A percentile compares a stretch with the other conserved stretches of the same genome.
phyloP scores from a whole-genome alignment of 1,140 invertebrate genomes.

The Atta texana region DNA sequence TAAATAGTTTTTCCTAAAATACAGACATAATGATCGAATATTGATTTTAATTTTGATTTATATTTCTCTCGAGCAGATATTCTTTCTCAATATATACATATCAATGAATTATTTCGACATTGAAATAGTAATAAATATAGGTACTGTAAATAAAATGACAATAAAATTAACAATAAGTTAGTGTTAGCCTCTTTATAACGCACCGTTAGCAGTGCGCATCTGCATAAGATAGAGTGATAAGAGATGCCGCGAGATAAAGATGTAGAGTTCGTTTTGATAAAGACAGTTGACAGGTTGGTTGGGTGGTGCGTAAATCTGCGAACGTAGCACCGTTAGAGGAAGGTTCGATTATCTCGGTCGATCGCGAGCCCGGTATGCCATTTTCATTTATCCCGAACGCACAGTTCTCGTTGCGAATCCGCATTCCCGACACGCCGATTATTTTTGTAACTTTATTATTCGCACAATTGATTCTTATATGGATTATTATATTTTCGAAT shows the following conservation, averaged over 20 bases:
- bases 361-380: constrained; percentile 50
- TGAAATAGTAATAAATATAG: neutral
- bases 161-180: neutral
- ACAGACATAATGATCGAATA: too few relatives aligned
- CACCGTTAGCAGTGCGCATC: constrained; percentile 1
- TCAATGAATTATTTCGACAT: neutral
- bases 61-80: too few relatives aligned
- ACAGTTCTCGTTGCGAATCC: constrained; percentile 29
- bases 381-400: constrained; percentile 43
- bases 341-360: constrained; percentile 53
- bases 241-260: neutral
- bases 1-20: too few relatives aligned
- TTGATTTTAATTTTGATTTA: too few relatives aligned
- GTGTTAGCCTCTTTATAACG: neutral
- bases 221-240: constrained; percentile 17
- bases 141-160: neutral
- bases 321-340: constrained; percentile 45
- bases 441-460: constrained; percentile 46
- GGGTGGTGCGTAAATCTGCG: constrained; percentile 50
- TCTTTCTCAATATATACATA: neutral
- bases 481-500: neutral
- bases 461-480: neutral
- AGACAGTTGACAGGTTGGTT: constrained; percentile 34
- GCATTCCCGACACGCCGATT: constrained; percentile 15
- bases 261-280: constrained; percentile 32